These are phyloP conservation scores for Anoura caudifer DNA, from an alignment of 2,113 vertebrate genomes.

Conservation along the genomic window DNA sequence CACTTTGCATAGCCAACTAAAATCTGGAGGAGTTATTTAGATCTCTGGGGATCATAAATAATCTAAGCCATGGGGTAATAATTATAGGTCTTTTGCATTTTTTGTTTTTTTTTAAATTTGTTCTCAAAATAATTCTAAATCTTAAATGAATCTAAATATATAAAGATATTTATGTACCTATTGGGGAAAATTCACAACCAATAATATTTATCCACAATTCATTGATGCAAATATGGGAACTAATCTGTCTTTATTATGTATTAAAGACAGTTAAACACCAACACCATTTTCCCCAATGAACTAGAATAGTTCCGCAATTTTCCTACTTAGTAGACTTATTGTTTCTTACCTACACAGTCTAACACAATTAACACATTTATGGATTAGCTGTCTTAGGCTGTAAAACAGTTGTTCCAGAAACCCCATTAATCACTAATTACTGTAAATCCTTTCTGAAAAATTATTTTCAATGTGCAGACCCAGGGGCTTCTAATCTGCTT, in stretches of 20 bases:
- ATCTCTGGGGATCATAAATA: background rate
- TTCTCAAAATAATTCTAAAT: conserved; percentile 60
- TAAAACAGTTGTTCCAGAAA: conserved; percentile 65
- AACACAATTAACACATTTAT: conserved; percentile 71
- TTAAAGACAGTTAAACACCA: conserved; percentile 41
- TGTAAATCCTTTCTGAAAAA: conserved; percentile 65
- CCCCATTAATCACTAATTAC: conserved; percentile 67
- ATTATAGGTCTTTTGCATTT: background rate
- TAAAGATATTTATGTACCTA: background rate
- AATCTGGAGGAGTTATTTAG: conserved; percentile 18
- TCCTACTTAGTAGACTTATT: conserved; percentile 52
- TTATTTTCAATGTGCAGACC: conserved; percentile 61
- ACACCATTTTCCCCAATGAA: background rate
- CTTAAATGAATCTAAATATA: background rate
- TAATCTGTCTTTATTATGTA: conserved; percentile 37
- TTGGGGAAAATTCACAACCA: background rate
- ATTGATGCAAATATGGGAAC: background rate
- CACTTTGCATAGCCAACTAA: background rate
- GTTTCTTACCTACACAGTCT: conserved; percentile 55
- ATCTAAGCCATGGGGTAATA: background rate
- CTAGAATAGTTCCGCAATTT: conserved; percentile 51
- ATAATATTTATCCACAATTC: conserved; percentile 38
- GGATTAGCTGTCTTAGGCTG: conserved; percentile 61
- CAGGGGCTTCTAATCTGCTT: conserved; percentile 63
- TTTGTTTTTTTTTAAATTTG: conserved; percentile 9